These are phyloP conservation scores for Numenius phaeopus DNA, from an alignment of 2,797 vertebrate genomes.

Conservation along the genomic window DNA sequence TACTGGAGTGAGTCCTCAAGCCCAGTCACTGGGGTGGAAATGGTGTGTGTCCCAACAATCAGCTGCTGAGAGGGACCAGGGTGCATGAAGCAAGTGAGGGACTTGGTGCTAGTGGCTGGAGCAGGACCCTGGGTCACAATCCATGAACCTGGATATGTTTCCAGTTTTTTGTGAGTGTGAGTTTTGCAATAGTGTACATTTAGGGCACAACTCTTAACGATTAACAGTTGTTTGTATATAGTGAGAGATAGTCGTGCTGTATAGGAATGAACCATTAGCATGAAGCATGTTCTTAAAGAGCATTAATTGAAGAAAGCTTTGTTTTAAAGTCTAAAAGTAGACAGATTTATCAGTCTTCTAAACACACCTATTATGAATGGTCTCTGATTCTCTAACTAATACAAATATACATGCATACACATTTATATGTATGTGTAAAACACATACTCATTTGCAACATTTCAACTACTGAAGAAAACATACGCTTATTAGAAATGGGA, in stretches of 20 bases:
- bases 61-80: accelerated
- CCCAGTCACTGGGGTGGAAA: not conserved
- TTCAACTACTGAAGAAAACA: not conserved
- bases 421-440: not conserved
- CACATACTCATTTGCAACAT: too few relatives aligned
- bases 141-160: not conserved
- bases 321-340: not conserved
- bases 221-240: not conserved
- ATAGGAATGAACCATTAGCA: not conserved
- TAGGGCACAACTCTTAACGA: not conserved
- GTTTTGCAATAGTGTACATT: not conserved
- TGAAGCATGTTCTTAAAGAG: not conserved
- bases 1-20: not conserved
- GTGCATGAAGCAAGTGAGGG: accelerated
- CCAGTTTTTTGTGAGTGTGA: not conserved
- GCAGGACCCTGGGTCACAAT: not conserved
- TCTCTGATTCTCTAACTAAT: not conserved
- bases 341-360: not conserved
- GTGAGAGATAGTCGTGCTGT: not conserved
- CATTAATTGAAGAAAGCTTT: accelerated
- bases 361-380: not conserved
- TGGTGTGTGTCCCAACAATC: not conserved
- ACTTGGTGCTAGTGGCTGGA: not conserved
- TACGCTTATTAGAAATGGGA: not conserved
- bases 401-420: not conserved